Conservation (phyloP, 2,797 vertebrate species). For the Takifugu rubripes region DNA sequence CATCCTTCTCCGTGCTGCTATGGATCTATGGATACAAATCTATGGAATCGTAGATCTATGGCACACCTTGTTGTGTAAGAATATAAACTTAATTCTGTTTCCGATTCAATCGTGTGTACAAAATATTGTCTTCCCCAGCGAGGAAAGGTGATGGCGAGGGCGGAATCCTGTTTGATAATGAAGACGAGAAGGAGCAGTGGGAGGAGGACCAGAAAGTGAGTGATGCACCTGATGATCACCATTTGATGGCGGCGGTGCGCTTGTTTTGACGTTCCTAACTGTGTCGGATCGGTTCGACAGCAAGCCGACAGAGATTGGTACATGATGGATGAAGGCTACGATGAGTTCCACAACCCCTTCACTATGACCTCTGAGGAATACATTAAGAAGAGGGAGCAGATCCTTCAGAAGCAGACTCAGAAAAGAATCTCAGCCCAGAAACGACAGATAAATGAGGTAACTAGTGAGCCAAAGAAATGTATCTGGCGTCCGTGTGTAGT, state of each 20-base stretch:
- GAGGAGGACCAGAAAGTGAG: constrained; percentile 94
- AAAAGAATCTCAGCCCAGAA: constrained; percentile 97
- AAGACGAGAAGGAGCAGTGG: constrained; percentile 92
- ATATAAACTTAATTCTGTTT: background rate
- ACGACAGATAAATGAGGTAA: constrained; percentile 96
- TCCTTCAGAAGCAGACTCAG: constrained; percentile 93
- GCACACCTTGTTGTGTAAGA: background rate
- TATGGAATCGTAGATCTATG: no score
- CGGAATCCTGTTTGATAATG: constrained; percentile 87
- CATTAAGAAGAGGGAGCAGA: constrained; percentile 92
- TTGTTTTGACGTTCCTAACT: background rate
- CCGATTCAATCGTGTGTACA: background rate
- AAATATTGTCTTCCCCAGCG: constrained; percentile 60
- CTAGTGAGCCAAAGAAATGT: background rate
- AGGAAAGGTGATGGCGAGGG: constrained; percentile 81
- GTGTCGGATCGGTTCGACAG: constrained; percentile 66
- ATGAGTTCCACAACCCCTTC: constrained; percentile 96
- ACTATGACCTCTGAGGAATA: constrained; percentile 93
- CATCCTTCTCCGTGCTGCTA: no score
- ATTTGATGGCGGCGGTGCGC: background rate
- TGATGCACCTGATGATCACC: background rate
- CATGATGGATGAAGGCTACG: constrained; percentile 98
- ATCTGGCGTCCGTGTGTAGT: background rate
- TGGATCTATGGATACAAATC: background rate
- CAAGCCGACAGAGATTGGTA: constrained; percentile 99